Base-by-base conservation (phyloP, 2,113 vertebrate species). In the Bos taurus region DNA sequence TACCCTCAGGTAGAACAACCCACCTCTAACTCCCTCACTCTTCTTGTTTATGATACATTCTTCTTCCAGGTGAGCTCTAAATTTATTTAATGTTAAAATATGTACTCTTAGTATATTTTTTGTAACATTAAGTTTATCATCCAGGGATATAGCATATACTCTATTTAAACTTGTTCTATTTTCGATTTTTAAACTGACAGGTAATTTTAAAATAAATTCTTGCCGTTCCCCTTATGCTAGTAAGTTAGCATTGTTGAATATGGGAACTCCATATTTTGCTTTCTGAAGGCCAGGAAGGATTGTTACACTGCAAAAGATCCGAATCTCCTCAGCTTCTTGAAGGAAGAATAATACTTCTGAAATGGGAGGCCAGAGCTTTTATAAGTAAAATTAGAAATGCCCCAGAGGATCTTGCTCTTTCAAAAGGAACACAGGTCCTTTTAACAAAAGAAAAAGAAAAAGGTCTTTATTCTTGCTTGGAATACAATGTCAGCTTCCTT, bases 331-430 rank as follows among this genome's bases (percentile, higher is more conserved):
- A 30, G 94, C 28, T 94, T 93, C 96, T 93, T 89, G 40, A 60
- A 95, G 50, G 54, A 97, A 95, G 95, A 97, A 97, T 94, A 95
- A 59, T 90, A 74, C 28, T 93, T 74, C 81, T 92, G 86, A 97
- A 97, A 97, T 95, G 28, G 60, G 52, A 92, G 57, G 30, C 28
- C 54, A 64, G 77, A 88, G 11, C 81, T 92, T 95, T 97, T 95
- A 33, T 77, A 94, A 96, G 94, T 91, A 96, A 97, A 97, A 97
- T 97, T 97, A 94, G 77, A 98, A 97, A 96, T 93, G 77, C 95
- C 95, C 78, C 33, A 83, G 86, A 97, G 91, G 93, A 83, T 92
- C 91, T 94, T 95, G 84, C 50, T 97, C 54, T 88, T 96, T 97
- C 84, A 97, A 95, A 98, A 92, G 85, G 96, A 96, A 90, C 62